Percentiles rank a stretch among this genome's conserved stretches.
Conservation (phyloP, 2,888 invertebrate species). For the Euclidia mi region DNA sequence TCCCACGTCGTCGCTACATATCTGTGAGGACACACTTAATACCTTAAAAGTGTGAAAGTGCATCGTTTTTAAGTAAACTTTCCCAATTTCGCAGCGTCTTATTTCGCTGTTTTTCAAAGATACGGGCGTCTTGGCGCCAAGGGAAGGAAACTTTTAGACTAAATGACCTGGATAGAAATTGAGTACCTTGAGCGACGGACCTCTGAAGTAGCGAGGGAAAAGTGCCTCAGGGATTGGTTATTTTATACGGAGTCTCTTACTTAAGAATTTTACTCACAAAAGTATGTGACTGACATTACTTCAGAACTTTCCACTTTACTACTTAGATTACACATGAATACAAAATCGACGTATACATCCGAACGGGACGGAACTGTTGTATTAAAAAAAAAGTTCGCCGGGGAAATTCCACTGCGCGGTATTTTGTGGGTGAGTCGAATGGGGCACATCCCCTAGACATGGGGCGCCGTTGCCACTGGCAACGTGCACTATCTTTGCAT, state of each 20-base stretch:
- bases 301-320: conserved; percentile 22
- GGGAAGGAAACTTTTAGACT: conserved; percentile 78
- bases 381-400: conserved; percentile 74
- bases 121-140: conserved; percentile 56
- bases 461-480: conserved; percentile 76
- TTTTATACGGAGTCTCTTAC: conserved; percentile 40
- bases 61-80: conserved; percentile 77
- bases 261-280: conserved; percentile 31
- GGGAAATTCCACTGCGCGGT: conserved; percentile 81
- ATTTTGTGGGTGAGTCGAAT: conserved; percentile 78
- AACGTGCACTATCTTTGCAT: conserved; percentile 79
- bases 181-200: conserved; percentile 63
- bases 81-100: conserved; percentile 66
- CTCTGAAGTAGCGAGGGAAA: conserved; percentile 54
- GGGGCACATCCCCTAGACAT: conserved; percentile 74
- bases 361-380: conserved; percentile 56
- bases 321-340: conserved; percentile 25
- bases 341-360: conserved; percentile 44
- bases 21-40: conserved; percentile 64
- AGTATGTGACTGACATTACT: conserved; percentile 16
- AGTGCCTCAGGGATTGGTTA: conserved; percentile 51
- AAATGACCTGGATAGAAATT: conserved; percentile 79
- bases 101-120: conserved; percentile 66
- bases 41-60: conserved; percentile 72
- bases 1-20: conserved; percentile 69